phyloP scores from a whole-genome alignment of 1,140 invertebrate genomes.

The Drosophila sulfurigaster region DNA sequence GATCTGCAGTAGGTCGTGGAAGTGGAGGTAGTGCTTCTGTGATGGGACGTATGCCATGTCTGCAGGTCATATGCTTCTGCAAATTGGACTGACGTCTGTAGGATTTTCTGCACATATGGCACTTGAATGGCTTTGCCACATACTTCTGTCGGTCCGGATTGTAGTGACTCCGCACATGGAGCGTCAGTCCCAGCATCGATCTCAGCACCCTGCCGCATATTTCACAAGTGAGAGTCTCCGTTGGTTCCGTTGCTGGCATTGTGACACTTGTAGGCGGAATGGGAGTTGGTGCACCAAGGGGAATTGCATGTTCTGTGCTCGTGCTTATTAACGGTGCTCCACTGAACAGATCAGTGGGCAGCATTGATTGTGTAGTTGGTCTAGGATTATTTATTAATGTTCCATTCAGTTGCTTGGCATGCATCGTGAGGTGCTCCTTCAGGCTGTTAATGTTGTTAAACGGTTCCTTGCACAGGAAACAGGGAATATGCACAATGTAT shows the following conservation, averaged over 20 bases:
- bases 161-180: neutral
- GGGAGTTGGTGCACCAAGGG: neutral
- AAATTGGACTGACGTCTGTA: conserved; percentile 37
- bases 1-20: neutral
- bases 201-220: neutral
- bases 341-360: neutral
- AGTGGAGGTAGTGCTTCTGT: neutral
- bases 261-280: neutral
- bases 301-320: neutral
- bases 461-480: conserved; percentile 56
- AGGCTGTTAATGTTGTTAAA: conserved; percentile 45
- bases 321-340: neutral
- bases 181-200: neutral
- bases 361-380: neutral
- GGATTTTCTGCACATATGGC: conserved; percentile 37
- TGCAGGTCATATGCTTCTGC: conserved; percentile 27
- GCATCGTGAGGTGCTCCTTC: conserved; percentile 44
- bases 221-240: neutral
- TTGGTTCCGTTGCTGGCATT: neutral
- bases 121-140: neutral
- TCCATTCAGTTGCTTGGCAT: conserved; percentile 18
- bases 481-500: conserved; percentile 46
- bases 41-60: neutral
- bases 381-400: neutral
- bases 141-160: neutral